Base-by-base conservation (phyloP, 2,113 vertebrate species). In the Brachyistius frenatus region DNA sequence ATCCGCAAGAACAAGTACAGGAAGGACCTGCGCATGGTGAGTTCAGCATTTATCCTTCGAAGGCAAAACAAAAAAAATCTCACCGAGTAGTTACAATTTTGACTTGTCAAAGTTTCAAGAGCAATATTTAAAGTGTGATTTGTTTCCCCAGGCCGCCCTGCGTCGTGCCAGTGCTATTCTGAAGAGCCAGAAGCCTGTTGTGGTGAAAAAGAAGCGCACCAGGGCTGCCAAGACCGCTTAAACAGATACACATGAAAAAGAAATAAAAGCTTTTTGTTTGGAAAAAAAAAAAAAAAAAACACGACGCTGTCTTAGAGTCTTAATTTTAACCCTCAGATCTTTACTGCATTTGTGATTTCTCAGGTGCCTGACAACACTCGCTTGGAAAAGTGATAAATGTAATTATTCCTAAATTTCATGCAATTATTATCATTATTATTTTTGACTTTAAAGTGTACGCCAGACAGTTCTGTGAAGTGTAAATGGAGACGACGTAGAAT, bases 121-220 rank as follows among this genome's bases (percentile, higher is more conserved):
- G 16, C 15, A 16, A n/a, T 3, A 70, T 55, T 36, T 44, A 50
- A 30, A 15, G 2, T 64, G 16, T 63, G 0, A 2, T 6, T 49
- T 78, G 23, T 68, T 3, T 63, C 2, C 23, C 9, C 73, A 97
- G 97, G 96, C 97, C 3, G 96, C 96, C 47, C 93, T 98, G 85
- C 95, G 97, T 67, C 95, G 97, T 63, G 96, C 96, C 71, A 97
- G 96, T 0, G 96, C 96, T 78, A 96, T 97, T 81, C 93, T 98
- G 90, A 96, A 93, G 79, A 98, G 97, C 89, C 97, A 98, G 95
- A 98, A 98, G 91, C 97, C 96, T 0, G 96, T 97, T 80, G 95
- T 96, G 88, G 95, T 97, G 50, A 96, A 96, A 86, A 97, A 97
- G 95, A 97, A 97, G 92, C 94, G 96, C 50, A 88, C 95, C 76